These are phyloP conservation scores for Odocoileus virginianus DNA, from an alignment of 2,113 vertebrate species.

Conservation along the genomic window DNA sequence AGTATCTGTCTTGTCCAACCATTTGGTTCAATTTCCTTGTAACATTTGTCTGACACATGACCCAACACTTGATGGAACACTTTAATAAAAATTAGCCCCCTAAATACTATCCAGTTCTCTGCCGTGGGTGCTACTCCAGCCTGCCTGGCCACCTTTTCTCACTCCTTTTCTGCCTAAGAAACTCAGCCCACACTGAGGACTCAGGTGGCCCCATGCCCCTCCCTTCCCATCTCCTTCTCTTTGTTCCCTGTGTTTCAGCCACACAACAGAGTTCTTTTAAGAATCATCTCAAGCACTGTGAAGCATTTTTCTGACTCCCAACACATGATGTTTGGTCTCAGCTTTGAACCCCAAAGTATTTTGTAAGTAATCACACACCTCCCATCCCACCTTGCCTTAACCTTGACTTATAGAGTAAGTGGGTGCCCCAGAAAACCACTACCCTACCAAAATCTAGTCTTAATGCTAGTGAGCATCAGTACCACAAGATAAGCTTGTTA, in stretches of 20 bases:
- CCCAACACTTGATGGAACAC: neutral
- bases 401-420: neutral
- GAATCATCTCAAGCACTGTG: neutral
- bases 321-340: neutral
- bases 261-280: neutral
- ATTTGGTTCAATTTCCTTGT: neutral
- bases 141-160: neutral
- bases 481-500: neutral
- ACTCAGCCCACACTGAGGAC: neutral
- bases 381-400: neutral
- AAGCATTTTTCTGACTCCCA: conserved; percentile 1
- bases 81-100: neutral
- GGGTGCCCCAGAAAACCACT: neutral
- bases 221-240: neutral
- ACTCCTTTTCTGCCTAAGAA: neutral
- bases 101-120: neutral
- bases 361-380: neutral
- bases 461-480: neutral
- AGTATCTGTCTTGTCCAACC: neutral
- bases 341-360: neutral
- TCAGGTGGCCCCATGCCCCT: neutral
- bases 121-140: neutral
- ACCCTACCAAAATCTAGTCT: neutral
- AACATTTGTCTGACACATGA: neutral
- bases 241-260: neutral